phyloP scores from a whole-genome alignment of 2,888 invertebrate genomes.

The Ethmia dodecea region DNA sequence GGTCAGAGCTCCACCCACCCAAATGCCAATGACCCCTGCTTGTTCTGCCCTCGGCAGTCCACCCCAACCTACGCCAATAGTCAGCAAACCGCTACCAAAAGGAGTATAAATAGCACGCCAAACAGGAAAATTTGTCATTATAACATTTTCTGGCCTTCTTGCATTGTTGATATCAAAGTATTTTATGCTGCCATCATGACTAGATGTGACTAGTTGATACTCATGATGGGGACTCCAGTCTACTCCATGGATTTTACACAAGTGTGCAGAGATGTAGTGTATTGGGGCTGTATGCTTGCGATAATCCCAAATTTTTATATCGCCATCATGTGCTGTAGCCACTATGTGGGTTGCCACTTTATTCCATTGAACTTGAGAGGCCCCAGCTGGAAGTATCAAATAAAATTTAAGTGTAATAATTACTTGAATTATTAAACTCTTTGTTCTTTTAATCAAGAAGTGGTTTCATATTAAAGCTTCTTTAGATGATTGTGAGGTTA shows the following conservation, averaged over 20 bases:
- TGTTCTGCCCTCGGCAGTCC: slow-evolving; percentile 87
- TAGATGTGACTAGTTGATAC: slow-evolving; percentile 92
- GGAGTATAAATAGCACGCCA: slow-evolving; percentile 97
- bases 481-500: too few relatives aligned
- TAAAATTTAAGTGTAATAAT: slow-evolving; percentile 1
- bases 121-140: slow-evolving; percentile 91
- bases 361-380: slow-evolving; percentile 97
- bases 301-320: slow-evolving; percentile 97
- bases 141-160: slow-evolving; percentile 88
- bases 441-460: too few relatives aligned
- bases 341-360: slow-evolving; percentile 88
- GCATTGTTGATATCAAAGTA: slow-evolving; percentile 95
- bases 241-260: slow-evolving; percentile 92
- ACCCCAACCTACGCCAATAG: slow-evolving; percentile 94
- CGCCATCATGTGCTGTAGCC: slow-evolving; percentile 97
- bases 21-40: slow-evolving; percentile 76
- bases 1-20: slow-evolving; percentile 81
- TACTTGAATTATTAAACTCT: too few relatives aligned
- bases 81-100: slow-evolving; percentile 94
- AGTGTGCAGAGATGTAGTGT: slow-evolving; percentile 95
- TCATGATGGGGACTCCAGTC: slow-evolving; percentile 95
- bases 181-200: slow-evolving; percentile 97
- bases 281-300: slow-evolving; percentile 91
- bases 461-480: too few relatives aligned
- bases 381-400: slow-evolving; percentile 80